Evolutionary conservation across 1,140 invertebrate species (phyloP).

Genomic region (Procambarus clarkii): DNA sequence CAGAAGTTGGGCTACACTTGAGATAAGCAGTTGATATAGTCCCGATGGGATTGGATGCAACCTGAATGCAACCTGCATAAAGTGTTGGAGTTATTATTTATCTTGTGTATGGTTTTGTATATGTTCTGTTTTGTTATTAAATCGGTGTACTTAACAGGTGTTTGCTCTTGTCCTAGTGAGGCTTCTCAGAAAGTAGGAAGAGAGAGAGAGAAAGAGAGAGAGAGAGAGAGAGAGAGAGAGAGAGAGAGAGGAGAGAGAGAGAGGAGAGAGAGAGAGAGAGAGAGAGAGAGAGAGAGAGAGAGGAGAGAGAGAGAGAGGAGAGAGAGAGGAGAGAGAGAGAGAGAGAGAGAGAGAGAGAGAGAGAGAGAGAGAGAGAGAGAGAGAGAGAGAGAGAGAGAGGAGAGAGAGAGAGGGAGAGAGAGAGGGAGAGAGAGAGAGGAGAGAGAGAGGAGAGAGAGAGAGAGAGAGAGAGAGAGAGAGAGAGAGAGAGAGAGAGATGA

Average conservation of each 20-base stretch:
- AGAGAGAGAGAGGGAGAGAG: conserved; percentile 9
- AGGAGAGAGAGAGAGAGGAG: conserved; percentile 9
- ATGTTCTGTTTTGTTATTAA: no score
- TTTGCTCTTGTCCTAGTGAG: no score
- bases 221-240: conserved; percentile 9
- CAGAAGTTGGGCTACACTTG: no score
- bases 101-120: no score
- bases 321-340: no score
- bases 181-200: not conserved
- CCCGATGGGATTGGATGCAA: no score
- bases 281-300: conserved; percentile 10
- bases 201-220: conserved; percentile 1
- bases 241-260: conserved; percentile 9
- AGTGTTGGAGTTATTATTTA: no score
- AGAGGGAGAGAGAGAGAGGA: no score
- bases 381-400: conserved; percentile 9
- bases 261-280: conserved; percentile 9
- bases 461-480: conserved; percentile 9
- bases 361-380: conserved; percentile 9
- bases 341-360: conserved; percentile 9
- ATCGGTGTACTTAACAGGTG: no score
- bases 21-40: no score
- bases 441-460: conserved; percentile 9
- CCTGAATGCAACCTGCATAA: no score
- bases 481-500: no score